Evolutionary conservation across 2,888 invertebrate genomes (phyloP), one percentile per base, ranked within the genome.

Genomic region (Volucella inflata): DNA sequence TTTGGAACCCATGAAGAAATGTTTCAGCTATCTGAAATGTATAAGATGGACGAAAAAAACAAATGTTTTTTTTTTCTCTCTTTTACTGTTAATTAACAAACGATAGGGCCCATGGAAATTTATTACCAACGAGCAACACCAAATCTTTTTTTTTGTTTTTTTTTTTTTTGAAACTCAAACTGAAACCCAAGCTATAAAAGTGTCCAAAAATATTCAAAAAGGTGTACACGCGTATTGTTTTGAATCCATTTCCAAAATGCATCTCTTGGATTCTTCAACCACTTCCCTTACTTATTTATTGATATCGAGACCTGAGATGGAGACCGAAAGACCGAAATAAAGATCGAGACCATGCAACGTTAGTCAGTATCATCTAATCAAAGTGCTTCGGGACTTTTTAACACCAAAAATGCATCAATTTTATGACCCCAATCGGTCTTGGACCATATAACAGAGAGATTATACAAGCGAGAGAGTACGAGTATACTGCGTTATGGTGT

Each of bases 371-470:
- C 81, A 64, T 65, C 85, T 81, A 87, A 87, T 81, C 85, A 81
- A 81, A 81, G 85, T 81, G 76, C 57, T 68, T 81, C 40, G 68
- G 67, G 30, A 50, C 59, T 77, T 64, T 64, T 82, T 78, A 82
- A 87, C 87, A 87, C 87, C 87, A 78, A 87, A 87, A 87, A 87
- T 87, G 82, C 87, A 87, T 87, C 87, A 87, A 72, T 87, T 87
- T 82, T 87, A 87, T 78, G 87, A 87, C 87, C 87, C 53, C 87
- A 78, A 85, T 85, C 85, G 80, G 67, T 80, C 64, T 78, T 50
- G 46, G 42, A 12, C 14, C 30, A 59, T 57, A 57, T 6, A 4
- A 11, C 38, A 53, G 59, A 36, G 30, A 30, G 30, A 30, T 30
- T 4, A 6, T 30, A 30, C 30, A 30, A 30, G 30, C 30, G 6